Base-by-base conservation (phyloP, 2,113 vertebrate genomes). In the Hyla sarda region DNA sequence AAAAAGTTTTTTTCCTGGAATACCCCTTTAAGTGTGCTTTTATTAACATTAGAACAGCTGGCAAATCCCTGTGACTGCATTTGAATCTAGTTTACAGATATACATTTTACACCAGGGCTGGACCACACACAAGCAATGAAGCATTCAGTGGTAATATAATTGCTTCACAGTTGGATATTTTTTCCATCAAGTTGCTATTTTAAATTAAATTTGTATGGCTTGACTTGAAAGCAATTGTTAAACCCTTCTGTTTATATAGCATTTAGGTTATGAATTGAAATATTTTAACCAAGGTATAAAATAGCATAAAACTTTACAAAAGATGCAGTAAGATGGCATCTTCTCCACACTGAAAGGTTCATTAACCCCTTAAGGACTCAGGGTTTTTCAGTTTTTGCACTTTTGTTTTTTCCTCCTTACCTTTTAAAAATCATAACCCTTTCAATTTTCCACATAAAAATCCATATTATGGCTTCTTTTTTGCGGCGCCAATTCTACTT, bases 31-130 rank as follows among this genome's bases (percentile, higher is more conserved):
- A 41, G 41, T 89, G 88, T 88, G 88, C 92, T 91, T 92, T 93
- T 94, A 93, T 93, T 92, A 93, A 90, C 87, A 92, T 92, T 85
- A 88, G 89, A 93, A 93, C 92, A 94, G 92, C 93, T 94, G 93
- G 90, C 90, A 90, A 87, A 92, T 91, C 88, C 93, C 62, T 91
- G 87, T 90, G 91, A 91, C 90, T 90, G 92, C n/a, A 89, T 92
- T 92, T 90, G 91, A 90, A 94, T 92, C 90, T 92, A 94, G 93
- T 94, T 92, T 93, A 90, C 89, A 85, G 89, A 87, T 91, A 92
- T 92, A 91, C 82, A 16, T 0, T 82, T 88, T 88, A 81, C 91
- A 89, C 91, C 89, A 90, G 93, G 90, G 90, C 91, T 88, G 87
- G 90, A 94, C 92, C 92, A 92, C 93, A 92, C 89, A 81, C 91